These are phyloP conservation scores for Cricetomys ansorgei DNA, from an alignment of 2,113 vertebrate genomes.

Conservation along the genomic window DNA sequence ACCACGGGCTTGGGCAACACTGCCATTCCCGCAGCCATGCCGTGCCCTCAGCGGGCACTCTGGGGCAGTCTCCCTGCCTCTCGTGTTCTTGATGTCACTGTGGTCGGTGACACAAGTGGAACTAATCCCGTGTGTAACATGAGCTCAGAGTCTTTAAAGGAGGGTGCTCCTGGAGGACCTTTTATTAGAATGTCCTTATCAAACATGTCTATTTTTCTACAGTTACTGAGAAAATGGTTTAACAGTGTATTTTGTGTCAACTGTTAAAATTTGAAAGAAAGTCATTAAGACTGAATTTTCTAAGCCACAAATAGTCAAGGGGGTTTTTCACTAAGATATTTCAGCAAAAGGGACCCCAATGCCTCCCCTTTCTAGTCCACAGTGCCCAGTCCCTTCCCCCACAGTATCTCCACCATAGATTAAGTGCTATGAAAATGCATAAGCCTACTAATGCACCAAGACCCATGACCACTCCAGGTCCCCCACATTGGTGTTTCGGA, in stretches of 20 bases:
- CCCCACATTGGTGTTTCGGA: neutral
- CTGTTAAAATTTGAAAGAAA: slow-evolving; percentile 85
- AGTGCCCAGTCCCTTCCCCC: neutral
- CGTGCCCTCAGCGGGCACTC: slow-evolving; percentile 71
- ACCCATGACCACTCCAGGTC: neutral
- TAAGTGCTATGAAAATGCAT: slow-evolving; percentile 24
- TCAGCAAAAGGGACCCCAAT: neutral
- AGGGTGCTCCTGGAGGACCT: slow-evolving; percentile 83
- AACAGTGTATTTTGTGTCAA: slow-evolving; percentile 89
- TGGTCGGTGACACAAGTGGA: slow-evolving; percentile 82
- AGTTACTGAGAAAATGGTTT: slow-evolving; percentile 85
- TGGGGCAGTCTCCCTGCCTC: slow-evolving; percentile 54
- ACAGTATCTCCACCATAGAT: neutral
- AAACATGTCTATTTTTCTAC: slow-evolving; percentile 92
- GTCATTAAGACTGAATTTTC: slow-evolving; percentile 86
- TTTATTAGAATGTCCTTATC: slow-evolving; percentile 87
- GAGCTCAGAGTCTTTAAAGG: slow-evolving; percentile 82
- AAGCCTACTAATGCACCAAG: neutral
- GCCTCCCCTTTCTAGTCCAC: slow-evolving; percentile 30
- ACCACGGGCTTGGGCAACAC: slow-evolving; percentile 15
- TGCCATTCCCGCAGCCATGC: slow-evolving; percentile 70
- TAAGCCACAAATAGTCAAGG: slow-evolving; percentile 82
- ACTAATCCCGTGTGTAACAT: slow-evolving; percentile 86
- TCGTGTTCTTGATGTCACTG: slow-evolving; percentile 79
- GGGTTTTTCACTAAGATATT: slow-evolving; percentile 81